Percentiles rank a stretch among this genome's conserved stretches.
Conservation (phyloP, 2,797 vertebrate species). For the Eulemur rubriventer region DNA sequence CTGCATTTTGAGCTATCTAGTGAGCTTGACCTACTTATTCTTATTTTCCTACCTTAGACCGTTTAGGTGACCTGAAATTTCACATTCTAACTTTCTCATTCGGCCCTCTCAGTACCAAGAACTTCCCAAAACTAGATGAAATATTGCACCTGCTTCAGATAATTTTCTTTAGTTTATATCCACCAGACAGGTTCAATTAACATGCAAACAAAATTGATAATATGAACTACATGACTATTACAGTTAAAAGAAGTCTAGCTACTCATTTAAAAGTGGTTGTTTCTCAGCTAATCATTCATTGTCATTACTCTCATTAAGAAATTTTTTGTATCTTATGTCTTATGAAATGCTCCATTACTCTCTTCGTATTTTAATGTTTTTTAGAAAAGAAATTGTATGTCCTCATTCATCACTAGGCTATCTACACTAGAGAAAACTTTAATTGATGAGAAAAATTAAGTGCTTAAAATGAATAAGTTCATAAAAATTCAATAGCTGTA, state of each 20-base stretch:
- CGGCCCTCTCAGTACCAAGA: neutral
- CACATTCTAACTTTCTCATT: neutral
- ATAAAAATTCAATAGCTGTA: slow-evolving; percentile 51
- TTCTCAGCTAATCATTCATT: neutral
- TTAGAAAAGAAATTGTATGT: slow-evolving; percentile 25
- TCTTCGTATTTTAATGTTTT: slow-evolving; percentile 20
- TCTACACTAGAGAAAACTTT: slow-evolving; percentile 45
- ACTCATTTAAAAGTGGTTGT: neutral
- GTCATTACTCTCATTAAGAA: slow-evolving; percentile 50
- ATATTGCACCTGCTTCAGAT: neutral
- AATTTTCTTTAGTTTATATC: slow-evolving; percentile 28
- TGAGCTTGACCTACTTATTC: neutral
- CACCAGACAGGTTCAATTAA: neutral
- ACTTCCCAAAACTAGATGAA: neutral
- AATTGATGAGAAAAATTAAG: slow-evolving; percentile 67
- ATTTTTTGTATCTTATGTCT: slow-evolving; percentile 6
- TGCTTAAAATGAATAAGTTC: slow-evolving; percentile 44
- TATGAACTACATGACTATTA: neutral
- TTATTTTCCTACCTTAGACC: neutral
- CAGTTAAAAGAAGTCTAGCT: neutral
- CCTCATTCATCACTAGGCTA: slow-evolving; percentile 43
- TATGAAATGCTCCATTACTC: slow-evolving; percentile 32
- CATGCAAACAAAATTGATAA: neutral
- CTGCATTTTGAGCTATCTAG: neutral
- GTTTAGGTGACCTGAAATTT: neutral